A percentile compares a stretch with the other conserved stretches of the same genome.
Conservation (phyloP, 2,888 invertebrate species). For the Hirtodrosophila trivittata region DNA sequence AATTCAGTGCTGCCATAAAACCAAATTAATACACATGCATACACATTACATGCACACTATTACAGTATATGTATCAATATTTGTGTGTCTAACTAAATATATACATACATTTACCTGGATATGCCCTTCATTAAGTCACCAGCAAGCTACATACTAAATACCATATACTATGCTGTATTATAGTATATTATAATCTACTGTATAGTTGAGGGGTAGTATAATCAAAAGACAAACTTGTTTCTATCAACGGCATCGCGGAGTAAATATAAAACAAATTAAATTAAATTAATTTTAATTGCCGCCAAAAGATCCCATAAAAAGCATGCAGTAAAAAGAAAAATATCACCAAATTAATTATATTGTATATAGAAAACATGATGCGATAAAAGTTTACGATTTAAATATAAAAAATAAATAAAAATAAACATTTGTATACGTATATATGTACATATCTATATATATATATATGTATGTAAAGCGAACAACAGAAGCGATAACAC, state of each 20-base stretch:
- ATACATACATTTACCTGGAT: conserved; percentile 26
- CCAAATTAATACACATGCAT: conserved; percentile 60
- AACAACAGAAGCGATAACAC: conserved; percentile 50
- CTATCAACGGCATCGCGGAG: conserved; percentile 46
- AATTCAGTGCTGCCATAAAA: conserved; percentile 72
- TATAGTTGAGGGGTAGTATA: conserved; percentile 35
- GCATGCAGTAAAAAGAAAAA: conserved; percentile 72
- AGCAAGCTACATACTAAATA: neutral
- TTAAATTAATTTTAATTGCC: conserved; percentile 76
- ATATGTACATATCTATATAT: conserved; percentile 11
- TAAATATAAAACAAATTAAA: conserved; percentile 72
- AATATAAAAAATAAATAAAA: conserved; percentile 46
- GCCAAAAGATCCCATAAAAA: conserved; percentile 73
- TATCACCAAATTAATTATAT: conserved; percentile 75
- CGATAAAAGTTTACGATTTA: conserved; percentile 67
- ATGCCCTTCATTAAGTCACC: conserved; percentile 51
- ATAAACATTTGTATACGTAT: conserved; percentile 15
- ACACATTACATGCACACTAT: neutral
- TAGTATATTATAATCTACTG: no score
- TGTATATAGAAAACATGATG: conserved; percentile 71
- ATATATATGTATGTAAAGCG: conserved; percentile 12
- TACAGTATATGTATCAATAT: no score
- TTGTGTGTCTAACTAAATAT: conserved; percentile 39
- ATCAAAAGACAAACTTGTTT: conserved; percentile 67
- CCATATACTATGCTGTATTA: no score